Percentiles rank a stretch among this genome's conserved stretches.
These are phyloP conservation scores for Valencia hispanica DNA, from an alignment of 2,797 vertebrate genomes.

Conservation along the genomic window DNA sequence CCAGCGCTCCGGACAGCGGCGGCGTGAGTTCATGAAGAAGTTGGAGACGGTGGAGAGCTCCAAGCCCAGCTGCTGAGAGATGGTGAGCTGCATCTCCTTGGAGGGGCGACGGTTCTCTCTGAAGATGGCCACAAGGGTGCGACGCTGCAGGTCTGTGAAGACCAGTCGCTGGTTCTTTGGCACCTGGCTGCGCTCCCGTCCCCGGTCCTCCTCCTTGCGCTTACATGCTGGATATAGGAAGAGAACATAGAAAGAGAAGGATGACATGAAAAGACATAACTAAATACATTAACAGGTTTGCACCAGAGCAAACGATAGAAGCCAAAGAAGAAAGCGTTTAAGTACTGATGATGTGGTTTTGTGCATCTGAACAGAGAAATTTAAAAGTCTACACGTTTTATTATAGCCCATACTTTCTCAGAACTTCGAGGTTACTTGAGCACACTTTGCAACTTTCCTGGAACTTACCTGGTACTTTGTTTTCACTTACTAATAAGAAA, in stretches of 20 bases:
- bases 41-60: conserved; percentile 98
- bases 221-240: conserved; percentile 87
- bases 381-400: background rate
- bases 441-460: too few relatives aligned
- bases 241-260: background rate
- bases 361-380: background rate
- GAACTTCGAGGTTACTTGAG: background rate
- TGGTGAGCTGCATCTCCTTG: conserved; percentile 99
- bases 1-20: conserved; percentile 95
- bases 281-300: background rate
- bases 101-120: conserved; percentile 98
- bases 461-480: background rate
- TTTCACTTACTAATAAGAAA: background rate
- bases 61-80: conserved; percentile 96
- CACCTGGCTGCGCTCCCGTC: conserved; percentile 89
- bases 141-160: conserved; percentile 99
- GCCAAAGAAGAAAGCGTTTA: background rate
- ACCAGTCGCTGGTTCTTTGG: conserved; percentile 98
- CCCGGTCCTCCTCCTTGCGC: conserved; percentile 93
- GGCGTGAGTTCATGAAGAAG: conserved; percentile 98
- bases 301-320: background rate
- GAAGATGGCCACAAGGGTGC: conserved; percentile 97
- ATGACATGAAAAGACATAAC: background rate
- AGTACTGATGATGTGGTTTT: background rate
- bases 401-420: background rate